Evolutionary conservation across 2,113 vertebrate genomes (phyloP), one percentile per base, ranked within the genome.

Genomic region (Rhinoptilus africanus): DNA sequence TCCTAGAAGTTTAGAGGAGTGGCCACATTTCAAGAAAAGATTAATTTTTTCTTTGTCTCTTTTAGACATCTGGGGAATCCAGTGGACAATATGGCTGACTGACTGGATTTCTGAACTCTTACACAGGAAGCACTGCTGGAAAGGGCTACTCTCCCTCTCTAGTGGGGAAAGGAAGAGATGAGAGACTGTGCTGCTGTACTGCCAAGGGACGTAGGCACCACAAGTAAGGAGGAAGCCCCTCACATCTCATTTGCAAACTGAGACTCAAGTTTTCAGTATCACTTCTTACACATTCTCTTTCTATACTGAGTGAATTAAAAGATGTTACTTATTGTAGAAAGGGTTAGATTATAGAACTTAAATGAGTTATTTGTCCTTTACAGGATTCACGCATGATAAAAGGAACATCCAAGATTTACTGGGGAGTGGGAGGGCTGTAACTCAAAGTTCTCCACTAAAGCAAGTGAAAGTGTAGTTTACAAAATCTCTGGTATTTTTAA

Each of bases 351-450:
- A 51, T 17, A 41, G 50, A 73, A 63, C 6, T 12, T 28, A 51
- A 68, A 45, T 26, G 2, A 62, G 4, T 69, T 57, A 9, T 51
- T 90, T 77, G 4, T 37, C 53, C 39, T 77, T n/a, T 28, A 41
- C 9, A 35, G 8, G 18, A 57, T 56, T 68, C 35, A 26, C 9
- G 22, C 4, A 0, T 23, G 24, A 59, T 32, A 79, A 54, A 92
- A 77, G 24, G 8, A 96, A 37, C 6, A 72, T 30, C 1, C 6
- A 78, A 67, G 89, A 74, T 56, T 67, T 67, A 60, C 27, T 0
- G 0, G 1, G 5, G 6, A 5, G 14, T 59, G 6, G 3, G 22
- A 84, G 5, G 3, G 1, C 20, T 78, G 10, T 39, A 60, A 62
- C 14, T 68, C n/a, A n/a, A n/a, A 63, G 6, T 64, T 72, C 39